These are phyloP conservation scores for Urechis unicinctus DNA, from an alignment of 2,888 invertebrate genomes.

Conservation along the genomic window DNA sequence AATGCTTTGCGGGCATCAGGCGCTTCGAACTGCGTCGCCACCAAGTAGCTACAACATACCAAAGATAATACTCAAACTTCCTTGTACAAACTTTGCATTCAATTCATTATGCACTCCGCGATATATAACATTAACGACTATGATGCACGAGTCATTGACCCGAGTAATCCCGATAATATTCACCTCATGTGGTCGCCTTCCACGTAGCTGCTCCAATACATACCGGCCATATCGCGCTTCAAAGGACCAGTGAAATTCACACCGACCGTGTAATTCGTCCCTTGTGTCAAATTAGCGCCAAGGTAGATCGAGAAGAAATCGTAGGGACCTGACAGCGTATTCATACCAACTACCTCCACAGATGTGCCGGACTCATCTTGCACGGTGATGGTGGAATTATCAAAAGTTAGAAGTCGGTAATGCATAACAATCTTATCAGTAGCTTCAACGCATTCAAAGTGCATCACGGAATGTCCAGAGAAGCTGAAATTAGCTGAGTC, in stretches of 20 bases:
- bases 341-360: neutral
- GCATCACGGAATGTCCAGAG: neutral
- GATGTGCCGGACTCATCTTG: neutral
- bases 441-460: neutral
- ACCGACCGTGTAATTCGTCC: neutral
- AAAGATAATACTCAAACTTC: neutral
- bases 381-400: neutral
- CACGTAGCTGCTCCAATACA: constrained; percentile 2
- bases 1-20: constrained; percentile 5
- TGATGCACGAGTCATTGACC: too few species aligned
- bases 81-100: neutral
- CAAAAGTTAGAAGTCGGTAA: neutral
- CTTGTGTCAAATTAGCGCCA: neutral
- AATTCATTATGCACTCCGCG: too few species aligned
- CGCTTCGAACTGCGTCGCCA: constrained; percentile 4
- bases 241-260: neutral
- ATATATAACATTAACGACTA: too few species aligned
- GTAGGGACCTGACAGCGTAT: neutral
- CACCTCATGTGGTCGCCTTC: neutral
- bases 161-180: too few species aligned
- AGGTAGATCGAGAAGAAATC: neutral
- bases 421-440: constrained; percentile 2
- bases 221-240: neutral
- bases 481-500: neutral
- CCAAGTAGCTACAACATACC: constrained; percentile 1